A percentile compares a stretch with the other conserved stretches of the same genome.
Evolutionary conservation across 2,888 invertebrate genomes (phyloP).

Genomic region (Portevinia maculata): DNA sequence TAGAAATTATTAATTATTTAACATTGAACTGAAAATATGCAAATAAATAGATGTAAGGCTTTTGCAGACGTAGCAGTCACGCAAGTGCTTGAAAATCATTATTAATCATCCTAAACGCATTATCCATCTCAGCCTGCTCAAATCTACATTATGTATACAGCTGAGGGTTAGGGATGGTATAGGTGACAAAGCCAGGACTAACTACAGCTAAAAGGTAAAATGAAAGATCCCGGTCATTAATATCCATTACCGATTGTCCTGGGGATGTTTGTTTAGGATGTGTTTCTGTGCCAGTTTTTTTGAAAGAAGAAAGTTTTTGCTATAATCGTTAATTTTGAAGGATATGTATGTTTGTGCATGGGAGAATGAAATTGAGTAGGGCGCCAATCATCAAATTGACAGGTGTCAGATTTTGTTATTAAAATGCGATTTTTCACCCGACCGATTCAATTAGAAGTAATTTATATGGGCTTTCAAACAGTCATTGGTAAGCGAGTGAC

Average conservation of each 20-base stretch:
- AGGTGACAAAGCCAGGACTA: slow-evolving; percentile 1
- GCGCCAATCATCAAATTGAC: slow-evolving; percentile 32
- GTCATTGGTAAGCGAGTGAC: slow-evolving; percentile 10
- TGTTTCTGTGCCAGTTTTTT: slow-evolving; percentile 15
- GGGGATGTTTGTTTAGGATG: slow-evolving; percentile 49
- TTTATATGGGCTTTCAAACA: slow-evolving; percentile 15
- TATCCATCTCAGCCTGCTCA: slow-evolving; percentile 37
- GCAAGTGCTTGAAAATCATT: slow-evolving; percentile 48
- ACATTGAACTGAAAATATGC: slow-evolving; percentile 40
- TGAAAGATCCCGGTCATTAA: slow-evolving; percentile 49
- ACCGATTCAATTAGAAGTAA: slow-evolving; percentile 44
- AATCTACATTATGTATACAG: slow-evolving; percentile 2
- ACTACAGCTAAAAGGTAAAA: slow-evolving; percentile 22
- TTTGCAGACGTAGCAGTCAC: slow-evolving; percentile 32
- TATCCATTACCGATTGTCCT: slow-evolving; percentile 61
- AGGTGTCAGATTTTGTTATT: slow-evolving; percentile 59
- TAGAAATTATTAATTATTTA: slow-evolving; percentile 40
- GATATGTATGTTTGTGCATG: slow-evolving; percentile 28
- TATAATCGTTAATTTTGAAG: not conserved
- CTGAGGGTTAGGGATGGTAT: not conserved
- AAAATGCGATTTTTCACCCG: slow-evolving; percentile 34
- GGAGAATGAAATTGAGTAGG: slow-evolving; percentile 6
- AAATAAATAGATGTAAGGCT: slow-evolving; percentile 47
- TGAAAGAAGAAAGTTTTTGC: slow-evolving; percentile 8
- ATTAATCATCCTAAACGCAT: slow-evolving; percentile 65